phyloP scores from a whole-genome alignment of 2,888 invertebrate species.

The Anoplius nigerrimus region DNA sequence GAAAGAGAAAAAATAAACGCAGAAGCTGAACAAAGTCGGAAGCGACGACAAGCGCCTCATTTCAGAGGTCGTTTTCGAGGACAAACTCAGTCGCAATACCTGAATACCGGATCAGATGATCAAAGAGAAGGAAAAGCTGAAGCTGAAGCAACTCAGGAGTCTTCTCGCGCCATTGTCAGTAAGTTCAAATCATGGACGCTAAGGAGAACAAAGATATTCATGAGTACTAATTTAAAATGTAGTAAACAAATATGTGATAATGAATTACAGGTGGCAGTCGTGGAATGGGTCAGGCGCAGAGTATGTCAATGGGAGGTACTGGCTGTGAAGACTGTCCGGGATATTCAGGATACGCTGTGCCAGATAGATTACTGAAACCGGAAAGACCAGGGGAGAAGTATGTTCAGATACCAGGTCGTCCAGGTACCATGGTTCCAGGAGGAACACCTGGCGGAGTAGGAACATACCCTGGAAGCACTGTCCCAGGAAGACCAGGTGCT shows the following conservation, averaged over 20 bases:
- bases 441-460: not conserved
- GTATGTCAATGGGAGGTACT: slow-evolving; percentile 84
- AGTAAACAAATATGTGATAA: not conserved
- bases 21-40: slow-evolving; percentile 39
- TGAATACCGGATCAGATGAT: slow-evolving; percentile 81
- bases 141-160: slow-evolving; percentile 85
- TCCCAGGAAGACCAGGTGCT: slow-evolving; percentile 10
- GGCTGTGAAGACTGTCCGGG: slow-evolving; percentile 83
- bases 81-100: slow-evolving; percentile 90
- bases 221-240: not conserved
- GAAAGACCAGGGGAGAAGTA: not conserved
- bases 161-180: slow-evolving; percentile 85
- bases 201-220: not conserved
- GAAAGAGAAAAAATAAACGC: slow-evolving; percentile 47
- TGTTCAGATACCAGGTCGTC: slow-evolving; percentile 13
- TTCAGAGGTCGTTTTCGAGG: slow-evolving; percentile 79
- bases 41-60: slow-evolving; percentile 60
- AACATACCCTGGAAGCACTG: not conserved
- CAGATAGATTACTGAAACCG: slow-evolving; percentile 5
- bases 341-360: slow-evolving; percentile 42
- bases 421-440: slow-evolving; percentile 5
- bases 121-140: slow-evolving; percentile 84
- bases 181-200: slow-evolving; percentile 71
- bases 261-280: slow-evolving; percentile 82
- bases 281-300: slow-evolving; percentile 93